Conservation (phyloP, 2,797 vertebrate species). For the Pseudocheirus occidentalis region DNA sequence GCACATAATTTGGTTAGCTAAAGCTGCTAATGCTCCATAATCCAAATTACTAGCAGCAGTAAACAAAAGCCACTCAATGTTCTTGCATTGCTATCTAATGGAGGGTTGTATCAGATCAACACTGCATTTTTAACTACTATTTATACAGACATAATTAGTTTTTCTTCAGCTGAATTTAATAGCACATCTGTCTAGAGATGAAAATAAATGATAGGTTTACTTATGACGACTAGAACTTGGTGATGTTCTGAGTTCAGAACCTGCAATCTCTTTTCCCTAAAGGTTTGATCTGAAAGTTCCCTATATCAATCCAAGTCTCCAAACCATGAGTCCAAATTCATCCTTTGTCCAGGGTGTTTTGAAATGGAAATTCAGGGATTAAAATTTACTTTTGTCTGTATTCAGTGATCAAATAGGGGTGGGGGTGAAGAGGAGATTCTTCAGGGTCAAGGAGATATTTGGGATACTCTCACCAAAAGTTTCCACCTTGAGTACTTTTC, state of each 20-base stretch:
- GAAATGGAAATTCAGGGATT: neutral
- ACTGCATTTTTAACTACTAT: slow-evolving; percentile 41
- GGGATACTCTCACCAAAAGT: neutral
- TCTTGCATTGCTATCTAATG: slow-evolving; percentile 25
- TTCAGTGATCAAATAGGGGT: neutral
- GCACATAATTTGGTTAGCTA: neutral
- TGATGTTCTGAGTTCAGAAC: neutral
- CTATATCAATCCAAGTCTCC: neutral
- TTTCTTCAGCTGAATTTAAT: neutral
- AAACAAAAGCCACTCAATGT: slow-evolving; percentile 10
- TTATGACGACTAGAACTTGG: too few relatives aligned
- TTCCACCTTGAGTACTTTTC: neutral
- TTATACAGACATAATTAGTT: neutral
- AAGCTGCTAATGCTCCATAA: slow-evolving; percentile 13
- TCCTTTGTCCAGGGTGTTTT: neutral
- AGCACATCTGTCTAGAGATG: neutral
- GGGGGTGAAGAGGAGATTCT: neutral
- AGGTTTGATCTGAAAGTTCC: neutral
- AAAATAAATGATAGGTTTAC: neutral
- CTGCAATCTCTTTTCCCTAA: neutral
- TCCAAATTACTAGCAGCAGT: slow-evolving; percentile 18
- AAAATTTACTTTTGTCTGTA: neutral
- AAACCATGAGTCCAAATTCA: neutral
- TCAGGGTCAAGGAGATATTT: slow-evolving; percentile 26
- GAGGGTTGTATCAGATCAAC: slow-evolving; percentile 41